A percentile compares a stretch with the other conserved stretches of the same genome.
phyloP scores from a whole-genome alignment of 2,113 vertebrate species.

The Stegastes partitus region DNA sequence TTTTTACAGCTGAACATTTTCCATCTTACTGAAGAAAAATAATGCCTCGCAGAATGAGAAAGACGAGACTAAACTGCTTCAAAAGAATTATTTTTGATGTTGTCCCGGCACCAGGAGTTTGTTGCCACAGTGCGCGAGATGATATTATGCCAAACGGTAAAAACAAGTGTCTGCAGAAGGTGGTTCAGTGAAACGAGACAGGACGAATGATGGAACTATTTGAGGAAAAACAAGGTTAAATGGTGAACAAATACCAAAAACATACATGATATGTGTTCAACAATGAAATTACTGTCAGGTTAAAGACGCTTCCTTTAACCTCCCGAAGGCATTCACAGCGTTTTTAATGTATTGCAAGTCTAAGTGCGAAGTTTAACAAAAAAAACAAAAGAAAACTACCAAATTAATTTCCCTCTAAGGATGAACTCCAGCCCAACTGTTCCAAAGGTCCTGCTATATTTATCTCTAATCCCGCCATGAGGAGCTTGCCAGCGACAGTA shows the following conservation, averaged over 20 bases:
- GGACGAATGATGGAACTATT: neutral
- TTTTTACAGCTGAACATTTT: constrained; percentile 24
- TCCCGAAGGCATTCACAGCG: constrained; percentile 22
- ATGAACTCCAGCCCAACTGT: constrained; percentile 26
- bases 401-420: constrained; percentile 53
- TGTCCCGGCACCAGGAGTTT: neutral
- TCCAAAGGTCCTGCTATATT: constrained; percentile 50
- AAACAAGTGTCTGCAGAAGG: neutral
- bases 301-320: constrained; percentile 28
- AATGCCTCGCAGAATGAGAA: neutral
- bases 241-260: neutral
- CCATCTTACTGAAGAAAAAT: constrained; percentile 9
- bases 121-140: neutral
- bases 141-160: neutral
- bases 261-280: constrained; percentile 2
- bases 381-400: constrained; percentile 21
- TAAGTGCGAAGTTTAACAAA: constrained; percentile 42
- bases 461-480: constrained; percentile 24
- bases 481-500: constrained; percentile 35
- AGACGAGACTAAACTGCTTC: neutral
- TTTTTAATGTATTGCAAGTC: constrained; percentile 58
- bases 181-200: neutral
- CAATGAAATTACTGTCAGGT: constrained; percentile 23
- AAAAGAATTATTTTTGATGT: constrained; percentile 8
- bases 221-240: neutral